These are phyloP conservation scores for Phoenicopterus ruber DNA, from an alignment of 2,113 vertebrate genomes.

Conservation along the genomic window DNA sequence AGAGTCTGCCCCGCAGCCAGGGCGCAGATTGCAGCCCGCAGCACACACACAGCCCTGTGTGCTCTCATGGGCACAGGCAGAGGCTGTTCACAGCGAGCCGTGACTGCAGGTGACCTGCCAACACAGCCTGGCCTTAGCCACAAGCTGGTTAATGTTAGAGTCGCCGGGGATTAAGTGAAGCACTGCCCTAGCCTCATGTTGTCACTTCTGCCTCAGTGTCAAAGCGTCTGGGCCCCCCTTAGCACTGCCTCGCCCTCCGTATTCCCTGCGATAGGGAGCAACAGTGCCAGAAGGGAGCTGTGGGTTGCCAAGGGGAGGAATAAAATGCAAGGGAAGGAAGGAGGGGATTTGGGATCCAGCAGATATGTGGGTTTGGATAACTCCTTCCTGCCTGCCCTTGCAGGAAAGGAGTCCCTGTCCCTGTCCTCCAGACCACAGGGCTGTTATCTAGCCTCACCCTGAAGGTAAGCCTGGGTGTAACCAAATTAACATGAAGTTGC, in stretches of 20 bases:
- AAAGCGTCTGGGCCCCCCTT: neutral
- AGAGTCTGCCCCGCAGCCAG: neutral
- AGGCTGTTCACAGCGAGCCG: neutral
- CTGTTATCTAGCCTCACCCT: neutral
- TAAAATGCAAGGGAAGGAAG: neutral
- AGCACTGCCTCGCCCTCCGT: neutral
- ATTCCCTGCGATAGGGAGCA: neutral
- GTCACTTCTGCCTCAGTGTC: neutral
- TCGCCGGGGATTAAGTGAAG: neutral
- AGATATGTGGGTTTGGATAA: neutral
- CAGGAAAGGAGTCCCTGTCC: neutral
- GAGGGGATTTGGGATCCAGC: neutral
- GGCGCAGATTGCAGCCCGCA: neutral
- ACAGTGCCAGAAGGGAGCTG: neutral
- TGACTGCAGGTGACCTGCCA: neutral
- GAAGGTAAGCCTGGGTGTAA: neutral
- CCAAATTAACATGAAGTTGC: neutral
- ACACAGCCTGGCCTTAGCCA: rapidly evolving
- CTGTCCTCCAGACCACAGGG: neutral
- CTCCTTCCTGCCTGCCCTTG: neutral
- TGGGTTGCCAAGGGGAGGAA: neutral
- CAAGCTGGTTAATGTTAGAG: neutral
- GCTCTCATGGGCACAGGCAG: neutral
- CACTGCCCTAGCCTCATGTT: neutral
- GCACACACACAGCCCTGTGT: neutral